Evolutionary conservation across 2,113 vertebrate species (phyloP).

Genomic region (Anseranas semipalmata): DNA sequence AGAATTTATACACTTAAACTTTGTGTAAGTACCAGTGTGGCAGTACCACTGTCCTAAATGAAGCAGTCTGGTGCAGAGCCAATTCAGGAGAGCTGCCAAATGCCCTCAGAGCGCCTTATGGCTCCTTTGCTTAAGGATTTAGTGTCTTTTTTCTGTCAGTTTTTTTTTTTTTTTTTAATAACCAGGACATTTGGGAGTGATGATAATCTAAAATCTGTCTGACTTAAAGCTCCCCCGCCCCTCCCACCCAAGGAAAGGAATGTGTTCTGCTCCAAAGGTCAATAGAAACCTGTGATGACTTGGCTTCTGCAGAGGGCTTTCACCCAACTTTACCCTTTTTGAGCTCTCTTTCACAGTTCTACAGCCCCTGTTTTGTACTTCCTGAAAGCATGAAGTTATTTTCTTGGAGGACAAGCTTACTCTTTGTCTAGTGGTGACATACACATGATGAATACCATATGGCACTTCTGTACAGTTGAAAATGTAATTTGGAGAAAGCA

Average conservation of each 20-base stretch:
- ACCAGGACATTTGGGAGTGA: background rate
- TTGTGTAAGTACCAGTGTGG: background rate
- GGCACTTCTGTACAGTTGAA: background rate
- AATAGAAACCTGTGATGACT: background rate
- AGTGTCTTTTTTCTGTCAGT: background rate
- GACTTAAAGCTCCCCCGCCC: background rate
- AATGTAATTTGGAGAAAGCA: background rate
- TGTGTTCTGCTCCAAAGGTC: background rate
- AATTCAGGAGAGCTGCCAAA: background rate
- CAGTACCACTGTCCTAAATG: background rate
- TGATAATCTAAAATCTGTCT: background rate
- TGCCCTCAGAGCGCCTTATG: background rate
- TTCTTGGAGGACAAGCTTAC: background rate
- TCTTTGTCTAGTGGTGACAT: background rate
- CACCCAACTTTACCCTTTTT: background rate
- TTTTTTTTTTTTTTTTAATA: background rate
- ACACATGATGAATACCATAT: background rate
- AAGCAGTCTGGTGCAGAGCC: background rate
- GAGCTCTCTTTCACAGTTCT: background rate
- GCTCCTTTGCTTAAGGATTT: background rate
- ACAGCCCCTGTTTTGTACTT: background rate
- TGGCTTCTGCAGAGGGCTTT: background rate
- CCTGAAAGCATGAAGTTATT: background rate
- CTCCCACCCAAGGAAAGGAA: background rate
- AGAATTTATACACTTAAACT: background rate